Percentiles rank a stretch among this genome's conserved stretches.
Evolutionary conservation across 2,888 invertebrate genomes (phyloP).

Genomic region (Drosophila melanocephala): DNA sequence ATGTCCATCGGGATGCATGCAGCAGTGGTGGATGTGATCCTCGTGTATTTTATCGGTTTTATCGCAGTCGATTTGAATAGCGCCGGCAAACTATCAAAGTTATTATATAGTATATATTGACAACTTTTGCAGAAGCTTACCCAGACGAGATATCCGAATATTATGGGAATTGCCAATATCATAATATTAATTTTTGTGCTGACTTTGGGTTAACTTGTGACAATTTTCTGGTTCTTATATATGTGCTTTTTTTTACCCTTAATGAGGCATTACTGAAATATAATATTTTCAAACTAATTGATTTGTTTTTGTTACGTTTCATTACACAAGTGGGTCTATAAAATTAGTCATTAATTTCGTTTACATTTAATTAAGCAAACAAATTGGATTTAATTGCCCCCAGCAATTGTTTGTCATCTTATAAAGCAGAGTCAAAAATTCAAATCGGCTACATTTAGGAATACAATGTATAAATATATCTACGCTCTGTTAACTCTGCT

Average conservation of each 20-base stretch:
- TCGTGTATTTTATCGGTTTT: constrained; percentile 66
- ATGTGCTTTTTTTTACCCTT: not conserved
- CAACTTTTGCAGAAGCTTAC: constrained; percentile 38
- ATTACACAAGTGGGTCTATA: constrained; percentile 39
- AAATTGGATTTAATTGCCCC: constrained; percentile 22
- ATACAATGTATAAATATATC: constrained; percentile 9
- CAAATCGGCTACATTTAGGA: constrained; percentile 11
- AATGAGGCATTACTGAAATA: constrained; percentile 25
- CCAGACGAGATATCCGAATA: constrained; percentile 40
- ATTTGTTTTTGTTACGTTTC: constrained; percentile 32
- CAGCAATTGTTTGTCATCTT: constrained; percentile 20
- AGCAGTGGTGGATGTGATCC: constrained; percentile 74
- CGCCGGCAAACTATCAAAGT: constrained; percentile 20
- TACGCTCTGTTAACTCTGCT: constrained; percentile 3
- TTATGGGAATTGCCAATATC: constrained; percentile 22
- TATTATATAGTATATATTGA: not conserved
- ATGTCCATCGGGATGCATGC: constrained; percentile 78
- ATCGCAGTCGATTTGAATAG: constrained; percentile 66
- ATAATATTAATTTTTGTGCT: constrained; percentile 22
- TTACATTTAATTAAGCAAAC: constrained; percentile 57
- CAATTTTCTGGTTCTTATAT: constrained; percentile 23
- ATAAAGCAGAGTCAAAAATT: constrained; percentile 39
- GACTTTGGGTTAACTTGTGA: not conserved
- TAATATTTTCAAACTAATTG: constrained; percentile 5
- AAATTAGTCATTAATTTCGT: constrained; percentile 11